Evolutionary conservation across 2,797 vertebrate genomes (phyloP).

Genomic region (Falco berigora): DNA sequence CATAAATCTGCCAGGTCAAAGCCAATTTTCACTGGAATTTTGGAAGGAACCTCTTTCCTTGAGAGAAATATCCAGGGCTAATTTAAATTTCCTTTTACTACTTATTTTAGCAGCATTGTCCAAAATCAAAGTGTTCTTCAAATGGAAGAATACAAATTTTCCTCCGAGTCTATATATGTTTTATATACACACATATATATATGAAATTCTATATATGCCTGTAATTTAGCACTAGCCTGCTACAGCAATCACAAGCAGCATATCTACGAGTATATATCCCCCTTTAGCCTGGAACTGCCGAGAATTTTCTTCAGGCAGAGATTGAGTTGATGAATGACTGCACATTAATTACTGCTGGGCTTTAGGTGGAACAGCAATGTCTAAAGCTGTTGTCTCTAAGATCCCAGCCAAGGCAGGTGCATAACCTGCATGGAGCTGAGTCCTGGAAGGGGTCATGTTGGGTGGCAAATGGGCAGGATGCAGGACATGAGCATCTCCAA

Average conservation of each 20-base stretch:
- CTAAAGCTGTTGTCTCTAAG: neutral
- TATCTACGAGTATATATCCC: neutral
- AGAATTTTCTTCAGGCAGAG: neutral
- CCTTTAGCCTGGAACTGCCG: neutral
- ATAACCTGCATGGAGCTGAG: neutral
- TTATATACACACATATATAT: too few species aligned
- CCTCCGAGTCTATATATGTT: neutral
- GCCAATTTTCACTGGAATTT: conserved; percentile 45
- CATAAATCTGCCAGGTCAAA: conserved; percentile 58
- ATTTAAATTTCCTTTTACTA: conserved; percentile 6
- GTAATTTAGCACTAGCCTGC: neutral
- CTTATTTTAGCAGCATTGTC: neutral
- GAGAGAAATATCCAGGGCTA: conserved; percentile 7
- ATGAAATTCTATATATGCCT: neutral
- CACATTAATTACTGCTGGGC: neutral
- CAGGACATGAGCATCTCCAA: neutral
- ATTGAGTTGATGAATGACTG: neutral
- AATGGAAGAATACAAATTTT: neutral
- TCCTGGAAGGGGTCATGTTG: neutral
- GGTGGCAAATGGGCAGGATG: neutral
- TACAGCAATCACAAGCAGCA: neutral
- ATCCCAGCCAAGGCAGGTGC: neutral
- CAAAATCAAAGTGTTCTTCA: neutral
- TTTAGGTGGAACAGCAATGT: neutral
- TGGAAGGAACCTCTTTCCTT: conserved; percentile 6